phyloP scores from a whole-genome alignment of 2,888 invertebrate genomes.

The Drosophila mulleri region DNA sequence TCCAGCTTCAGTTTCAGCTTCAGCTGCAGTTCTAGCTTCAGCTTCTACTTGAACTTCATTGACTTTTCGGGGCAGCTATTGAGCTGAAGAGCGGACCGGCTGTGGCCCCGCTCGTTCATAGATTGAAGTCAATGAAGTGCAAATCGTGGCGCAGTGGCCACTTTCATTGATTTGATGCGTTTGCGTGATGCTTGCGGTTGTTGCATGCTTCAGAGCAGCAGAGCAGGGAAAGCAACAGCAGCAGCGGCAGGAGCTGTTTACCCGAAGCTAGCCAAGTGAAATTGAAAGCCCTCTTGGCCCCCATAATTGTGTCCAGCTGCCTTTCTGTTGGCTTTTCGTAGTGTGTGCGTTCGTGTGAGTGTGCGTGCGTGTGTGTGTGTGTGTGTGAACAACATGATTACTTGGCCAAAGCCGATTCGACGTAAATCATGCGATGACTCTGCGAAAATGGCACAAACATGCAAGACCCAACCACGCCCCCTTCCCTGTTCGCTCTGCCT shows the following conservation, averaged over 20 bases:
- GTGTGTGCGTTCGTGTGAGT: constrained; percentile 33
- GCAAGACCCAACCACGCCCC: constrained; percentile 31
- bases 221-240: background rate
- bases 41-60: constrained; percentile 44
- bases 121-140: constrained; percentile 73
- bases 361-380: constrained; percentile 17
- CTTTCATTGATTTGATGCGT: constrained; percentile 80
- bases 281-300: constrained; percentile 72
- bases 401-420: constrained; percentile 66
- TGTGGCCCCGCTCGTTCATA: constrained; percentile 23
- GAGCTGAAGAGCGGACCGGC: constrained; percentile 15
- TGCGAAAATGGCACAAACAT: constrained; percentile 66
- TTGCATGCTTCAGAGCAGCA: constrained; percentile 65
- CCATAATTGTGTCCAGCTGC: constrained; percentile 68
- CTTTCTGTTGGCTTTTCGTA: constrained; percentile 43
- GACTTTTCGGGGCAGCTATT: constrained; percentile 31
- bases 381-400: constrained; percentile 67
- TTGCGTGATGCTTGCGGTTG: constrained; percentile 73
- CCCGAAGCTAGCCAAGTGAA: constrained; percentile 72
- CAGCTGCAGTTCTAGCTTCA: constrained; percentile 12
- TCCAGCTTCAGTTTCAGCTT: constrained; percentile 5
- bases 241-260: constrained; percentile 58
- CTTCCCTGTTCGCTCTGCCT: background rate
- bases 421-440: constrained; percentile 78
- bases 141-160: constrained; percentile 68